Evolutionary conservation across 2,797 vertebrate genomes (phyloP), one percentile per base, ranked within the genome.

Genomic region (Labeo calbasu): DNA sequence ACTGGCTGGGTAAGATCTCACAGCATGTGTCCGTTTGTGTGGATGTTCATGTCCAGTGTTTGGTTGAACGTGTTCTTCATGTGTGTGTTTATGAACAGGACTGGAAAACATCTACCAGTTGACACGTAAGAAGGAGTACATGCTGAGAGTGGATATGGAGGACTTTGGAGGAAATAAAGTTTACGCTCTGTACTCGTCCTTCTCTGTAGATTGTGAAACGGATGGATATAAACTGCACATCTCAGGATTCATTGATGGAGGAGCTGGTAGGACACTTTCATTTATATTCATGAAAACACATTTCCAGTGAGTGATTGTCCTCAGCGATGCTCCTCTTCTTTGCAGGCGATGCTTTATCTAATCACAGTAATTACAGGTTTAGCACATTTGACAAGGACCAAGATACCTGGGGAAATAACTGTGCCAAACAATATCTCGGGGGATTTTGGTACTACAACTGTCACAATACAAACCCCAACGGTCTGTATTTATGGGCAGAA

Each of bases 321-420:
- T 48, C 79, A 43, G 32, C 32, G 46, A 7, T 66, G 5, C 17
- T 61, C 6, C 87, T 81, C 70, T n/a, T 23, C 13, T 48, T 43
- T 71, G 21, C 36, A 92, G 89, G 90, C 2, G 87, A 93, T 83
- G 73, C 86, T 79, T 48, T 93, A 48, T 0, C 1, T 3, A 0
- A 0, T 0, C 73, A 79, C 13, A 82, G 85, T 13, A 57, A 72
- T 48, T 87, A 87, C 86, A 92, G 90, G 86, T 93, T 93, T 87
- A 88, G 84, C 81, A 91, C 88, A 4, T 92, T 85, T 0, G 89
- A 93, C 84, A 91, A 89, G 77, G 89, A 92, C 75, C 91, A 90
- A 84, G 90, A 92, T 25, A 0, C 0, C 13, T 73, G 32, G 81
- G 21, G 0, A 0, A 23, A 43, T 0, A 89, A 89, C 84, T 92